Conservation (phyloP, 2,797 vertebrate species). For the Lindbergichthys nudifrons region DNA sequence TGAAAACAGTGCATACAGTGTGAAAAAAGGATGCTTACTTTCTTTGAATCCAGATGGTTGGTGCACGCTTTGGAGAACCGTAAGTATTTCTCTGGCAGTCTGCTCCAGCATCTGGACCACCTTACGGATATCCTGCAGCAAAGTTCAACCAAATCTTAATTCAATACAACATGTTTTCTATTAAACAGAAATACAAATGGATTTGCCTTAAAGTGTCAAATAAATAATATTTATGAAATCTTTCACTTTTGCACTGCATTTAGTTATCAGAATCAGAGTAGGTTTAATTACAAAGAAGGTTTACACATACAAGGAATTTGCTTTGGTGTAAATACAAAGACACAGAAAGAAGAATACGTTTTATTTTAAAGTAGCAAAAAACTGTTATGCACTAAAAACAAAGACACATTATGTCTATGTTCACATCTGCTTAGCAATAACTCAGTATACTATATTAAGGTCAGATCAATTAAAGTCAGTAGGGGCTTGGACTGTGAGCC, state of each 20-base stretch:
- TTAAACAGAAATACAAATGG: neutral
- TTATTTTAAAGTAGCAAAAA: no score
- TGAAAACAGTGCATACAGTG: neutral
- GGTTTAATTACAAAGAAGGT: no score
- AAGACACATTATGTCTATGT: neutral
- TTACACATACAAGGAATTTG: no score
- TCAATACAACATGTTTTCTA: neutral
- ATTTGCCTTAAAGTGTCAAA: no score
- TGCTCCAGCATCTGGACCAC: constrained; percentile 95
- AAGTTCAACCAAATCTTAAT: neutral
- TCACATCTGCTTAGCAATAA: neutral
- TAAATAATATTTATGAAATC: neutral
- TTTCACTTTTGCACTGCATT: neutral
- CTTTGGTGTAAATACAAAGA: no score
- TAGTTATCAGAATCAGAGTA: neutral
- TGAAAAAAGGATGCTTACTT: constrained; percentile 85
- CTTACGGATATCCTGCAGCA: constrained; percentile 92
- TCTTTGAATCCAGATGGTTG: constrained; percentile 95
- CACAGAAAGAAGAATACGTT: no score
- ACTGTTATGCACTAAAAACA: neutral
- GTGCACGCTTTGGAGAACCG: constrained; percentile 95
- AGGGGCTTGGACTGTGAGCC: no score
- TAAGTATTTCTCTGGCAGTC: constrained; percentile 94
- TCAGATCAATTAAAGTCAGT: neutral
- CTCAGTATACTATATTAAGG: no score